Base-by-base conservation (phyloP, 2,888 invertebrate genomes). In the Aromia moschata region DNA sequence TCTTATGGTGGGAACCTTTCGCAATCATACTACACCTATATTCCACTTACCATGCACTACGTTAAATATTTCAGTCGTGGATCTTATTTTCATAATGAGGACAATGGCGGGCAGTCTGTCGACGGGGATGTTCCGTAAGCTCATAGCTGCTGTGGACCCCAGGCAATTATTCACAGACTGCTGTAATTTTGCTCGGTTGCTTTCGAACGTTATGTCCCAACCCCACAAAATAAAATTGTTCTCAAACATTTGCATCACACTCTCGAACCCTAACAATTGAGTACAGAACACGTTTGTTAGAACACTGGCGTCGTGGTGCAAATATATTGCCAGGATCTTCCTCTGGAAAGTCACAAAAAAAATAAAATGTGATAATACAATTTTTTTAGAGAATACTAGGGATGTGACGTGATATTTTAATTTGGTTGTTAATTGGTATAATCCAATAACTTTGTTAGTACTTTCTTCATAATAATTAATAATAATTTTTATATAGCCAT, bases 261-360 rank as follows among this genome's bases (percentile, higher is more conserved):
- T 91, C 76, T 96, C 96, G 73, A 91, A 92, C 79, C 96, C 96
- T 68, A 98, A 84, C 60, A 96, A 85, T 79, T 96, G 94, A 56
- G 96, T 94, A 83, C 98, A 97, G 85, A 98, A 99, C 66, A 98
- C 97, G 82, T 99, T 97, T 31, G 96, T 90, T 70, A 96, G 84
- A 56, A 98, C 95, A 71, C 97, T 96, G 67, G 89, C 89, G 80
- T 98, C 98, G 80, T 98, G 96, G 80, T 99, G 98, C 18, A 99
- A 85, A 83, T 99, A 99, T 60, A 99, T 87, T 14, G 95, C 97
- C 68, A 99, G 83, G 58, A 97, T 86, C 82, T 94, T 94, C 68
- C 97, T 88, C 94, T 98, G 84, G 5, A 83, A n/a, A n/a, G n/a
- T n/a, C n/a, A n/a, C n/a, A n/a, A n/a, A n/a, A n/a, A n/a, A n/a